phyloP scores from a whole-genome alignment of 1,140 invertebrate species.

The Neodiprion virginianus region DNA sequence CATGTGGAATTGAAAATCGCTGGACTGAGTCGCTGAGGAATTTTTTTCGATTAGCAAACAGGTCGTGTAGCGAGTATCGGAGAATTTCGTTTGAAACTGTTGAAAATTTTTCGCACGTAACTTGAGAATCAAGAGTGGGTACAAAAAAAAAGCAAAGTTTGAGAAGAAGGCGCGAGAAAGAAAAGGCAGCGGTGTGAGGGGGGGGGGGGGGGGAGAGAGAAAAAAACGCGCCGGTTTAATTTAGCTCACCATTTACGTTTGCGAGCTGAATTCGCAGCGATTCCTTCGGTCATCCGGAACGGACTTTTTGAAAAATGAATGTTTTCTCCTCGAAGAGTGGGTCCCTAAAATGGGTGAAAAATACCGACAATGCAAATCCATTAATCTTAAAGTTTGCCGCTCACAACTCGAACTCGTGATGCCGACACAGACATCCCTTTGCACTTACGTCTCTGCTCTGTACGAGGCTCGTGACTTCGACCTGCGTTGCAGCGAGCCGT shows the following conservation, averaged over 20 bases:
- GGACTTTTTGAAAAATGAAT: slow-evolving; percentile 52
- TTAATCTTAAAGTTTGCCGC: slow-evolving; percentile 43
- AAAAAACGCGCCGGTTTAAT: slow-evolving; percentile 42
- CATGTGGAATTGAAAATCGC: too few relatives aligned
- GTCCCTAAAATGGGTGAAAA: slow-evolving; percentile 51
- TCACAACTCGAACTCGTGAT: slow-evolving; percentile 26
- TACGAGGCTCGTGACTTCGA: not conserved
- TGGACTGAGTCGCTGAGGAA: too few relatives aligned
- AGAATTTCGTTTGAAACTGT: too few relatives aligned
- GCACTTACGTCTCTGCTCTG: slow-evolving; percentile 37
- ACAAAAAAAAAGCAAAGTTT: too few relatives aligned
- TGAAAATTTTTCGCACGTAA: too few relatives aligned
- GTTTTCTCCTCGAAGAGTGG: slow-evolving; percentile 45
- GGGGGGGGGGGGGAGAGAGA: not conserved
- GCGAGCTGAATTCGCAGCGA: slow-evolving; percentile 45
- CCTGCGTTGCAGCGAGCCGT: not conserved
- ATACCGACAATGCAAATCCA: slow-evolving; percentile 52
- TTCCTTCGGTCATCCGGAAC: slow-evolving; percentile 35
- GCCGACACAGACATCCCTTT: slow-evolving; percentile 43
- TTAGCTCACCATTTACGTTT: slow-evolving; percentile 42
- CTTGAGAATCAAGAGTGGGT: too few relatives aligned
- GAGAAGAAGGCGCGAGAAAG: too few relatives aligned
- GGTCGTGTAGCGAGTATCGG: too few relatives aligned
- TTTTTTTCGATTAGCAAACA: too few relatives aligned
- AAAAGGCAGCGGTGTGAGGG: too few relatives aligned